Percentiles rank a stretch among this genome's conserved stretches.
Conservation (phyloP, 2,113 vertebrate species). For the human (Homo sapiens) region DNA sequence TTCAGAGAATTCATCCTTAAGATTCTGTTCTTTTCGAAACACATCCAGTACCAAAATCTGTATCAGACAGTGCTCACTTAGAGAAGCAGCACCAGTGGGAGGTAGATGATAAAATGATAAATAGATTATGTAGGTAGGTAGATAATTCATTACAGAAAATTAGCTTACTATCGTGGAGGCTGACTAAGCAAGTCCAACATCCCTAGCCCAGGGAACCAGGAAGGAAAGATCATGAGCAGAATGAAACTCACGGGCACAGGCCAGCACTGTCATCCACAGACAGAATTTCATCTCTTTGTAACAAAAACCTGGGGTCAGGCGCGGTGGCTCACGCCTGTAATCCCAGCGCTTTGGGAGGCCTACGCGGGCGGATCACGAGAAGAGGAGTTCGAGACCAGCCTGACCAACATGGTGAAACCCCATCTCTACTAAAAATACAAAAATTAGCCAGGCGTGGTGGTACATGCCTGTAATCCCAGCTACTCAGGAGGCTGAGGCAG, state of each 20-base stretch:
- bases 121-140: neutral
- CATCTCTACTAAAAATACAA: no score
- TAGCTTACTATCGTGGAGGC: neutral
- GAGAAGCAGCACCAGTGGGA: neutral
- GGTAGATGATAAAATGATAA: neutral
- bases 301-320: neutral
- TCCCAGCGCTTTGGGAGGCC: no score
- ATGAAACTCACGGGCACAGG: neutral
- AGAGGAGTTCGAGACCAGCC: no score
- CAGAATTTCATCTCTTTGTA: neutral
- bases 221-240: neutral
- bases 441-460: no score
- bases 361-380: no score
- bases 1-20: neutral
- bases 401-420: no score
- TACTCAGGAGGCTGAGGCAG: no score
- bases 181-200: neutral
- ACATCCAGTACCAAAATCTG: neutral
- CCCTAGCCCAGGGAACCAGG: neutral
- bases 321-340: no score
- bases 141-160: neutral
- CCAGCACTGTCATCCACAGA: neutral
- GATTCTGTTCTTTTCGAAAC: neutral
- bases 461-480: no score
- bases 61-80: neutral